phyloP scores from a whole-genome alignment of 2,888 invertebrate genomes.

The Chrysolina oricalcia region DNA sequence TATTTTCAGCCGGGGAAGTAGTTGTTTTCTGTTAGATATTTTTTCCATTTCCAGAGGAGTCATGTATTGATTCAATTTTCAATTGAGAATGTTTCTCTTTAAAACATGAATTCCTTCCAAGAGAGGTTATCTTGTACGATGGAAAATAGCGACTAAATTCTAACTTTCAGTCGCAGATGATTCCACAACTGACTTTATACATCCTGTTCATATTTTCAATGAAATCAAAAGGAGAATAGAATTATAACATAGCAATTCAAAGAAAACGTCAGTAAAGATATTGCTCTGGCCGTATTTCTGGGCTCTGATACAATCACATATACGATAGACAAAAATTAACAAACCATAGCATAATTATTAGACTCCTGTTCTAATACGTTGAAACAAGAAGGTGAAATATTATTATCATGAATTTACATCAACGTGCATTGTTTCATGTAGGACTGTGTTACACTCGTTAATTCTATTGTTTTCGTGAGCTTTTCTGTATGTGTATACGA shows the following conservation, averaged over 20 bases:
- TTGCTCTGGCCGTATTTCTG: background rate
- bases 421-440: conserved; percentile 4
- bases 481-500: conserved; percentile 1
- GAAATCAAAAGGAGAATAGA: no score
- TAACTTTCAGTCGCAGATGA: no score
- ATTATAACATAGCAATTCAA: background rate
- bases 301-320: background rate
- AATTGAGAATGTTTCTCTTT: no score
- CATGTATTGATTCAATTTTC: no score
- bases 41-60: no score
- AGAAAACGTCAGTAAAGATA: background rate
- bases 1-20: no score
- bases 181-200: no score
- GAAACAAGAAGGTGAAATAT: background rate
- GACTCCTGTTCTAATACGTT: background rate
- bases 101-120: no score
- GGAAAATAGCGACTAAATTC: no score
- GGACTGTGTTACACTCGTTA: conserved; percentile 3
- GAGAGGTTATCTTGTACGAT: no score
- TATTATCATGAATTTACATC: conserved; percentile 3
- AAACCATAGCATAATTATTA: background rate
- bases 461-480: conserved; percentile 1
- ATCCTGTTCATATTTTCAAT: no score
- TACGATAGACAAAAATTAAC: background rate
- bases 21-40: no score